A percentile compares a stretch with the other conserved stretches of the same genome.
phyloP scores from a whole-genome alignment of 2,888 invertebrate species.

The Clepsis dumicolana region DNA sequence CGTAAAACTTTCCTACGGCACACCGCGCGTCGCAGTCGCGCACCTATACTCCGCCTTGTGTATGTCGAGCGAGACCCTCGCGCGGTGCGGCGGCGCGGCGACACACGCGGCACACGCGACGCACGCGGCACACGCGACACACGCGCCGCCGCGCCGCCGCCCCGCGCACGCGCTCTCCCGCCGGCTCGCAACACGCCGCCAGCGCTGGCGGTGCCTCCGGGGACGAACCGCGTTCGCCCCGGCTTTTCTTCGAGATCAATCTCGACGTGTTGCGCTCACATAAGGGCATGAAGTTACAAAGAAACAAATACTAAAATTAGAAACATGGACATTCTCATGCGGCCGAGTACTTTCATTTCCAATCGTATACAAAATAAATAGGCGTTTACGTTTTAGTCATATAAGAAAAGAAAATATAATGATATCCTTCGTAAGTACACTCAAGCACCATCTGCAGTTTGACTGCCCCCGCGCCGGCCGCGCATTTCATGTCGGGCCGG shows the following conservation, averaged over 20 bases:
- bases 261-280: slow-evolving; percentile 67
- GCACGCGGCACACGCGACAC: slow-evolving; percentile 38
- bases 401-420: slow-evolving; percentile 62
- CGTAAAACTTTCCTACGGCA: slow-evolving; percentile 85
- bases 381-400: slow-evolving; percentile 61
- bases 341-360: slow-evolving; percentile 27
- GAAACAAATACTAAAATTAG: slow-evolving; percentile 59
- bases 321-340: slow-evolving; percentile 54
- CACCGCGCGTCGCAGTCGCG: slow-evolving; percentile 82
- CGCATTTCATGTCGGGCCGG: slow-evolving; percentile 38
- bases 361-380: slow-evolving; percentile 70
- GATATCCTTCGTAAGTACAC: slow-evolving; percentile 84
- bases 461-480: slow-evolving; percentile 61
- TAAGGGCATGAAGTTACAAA: slow-evolving; percentile 53
- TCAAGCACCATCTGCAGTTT: slow-evolving; percentile 82
- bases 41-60: slow-evolving; percentile 83
- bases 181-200: slow-evolving; percentile 15
- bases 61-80: slow-evolving; percentile 72
- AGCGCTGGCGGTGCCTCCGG: not conserved
- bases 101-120: slow-evolving; percentile 43
- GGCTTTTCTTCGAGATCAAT: no score
- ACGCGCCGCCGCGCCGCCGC: no score
- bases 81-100: slow-evolving; percentile 40
- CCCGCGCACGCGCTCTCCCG: slow-evolving; percentile 40
- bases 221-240: not conserved